phyloP scores from a whole-genome alignment of 2,888 invertebrate genomes.

The Antitype chi region DNA sequence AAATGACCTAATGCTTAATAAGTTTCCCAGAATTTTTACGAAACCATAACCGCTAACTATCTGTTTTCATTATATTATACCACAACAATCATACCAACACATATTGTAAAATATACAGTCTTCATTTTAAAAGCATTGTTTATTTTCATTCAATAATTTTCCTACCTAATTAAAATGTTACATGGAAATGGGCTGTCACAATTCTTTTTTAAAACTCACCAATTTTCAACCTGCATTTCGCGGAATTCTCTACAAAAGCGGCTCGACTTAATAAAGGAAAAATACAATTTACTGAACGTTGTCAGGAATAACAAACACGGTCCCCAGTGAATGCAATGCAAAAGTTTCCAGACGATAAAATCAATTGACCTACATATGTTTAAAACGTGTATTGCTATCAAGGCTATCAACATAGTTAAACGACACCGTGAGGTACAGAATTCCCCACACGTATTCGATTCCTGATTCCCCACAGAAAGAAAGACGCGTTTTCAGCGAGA shows the following conservation, averaged over 20 bases:
- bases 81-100: slow-evolving; percentile 20
- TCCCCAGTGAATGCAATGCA: slow-evolving; percentile 52
- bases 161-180: slow-evolving; percentile 25
- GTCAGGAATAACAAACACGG: slow-evolving; percentile 56
- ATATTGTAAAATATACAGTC: slow-evolving; percentile 23
- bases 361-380: slow-evolving; percentile 64
- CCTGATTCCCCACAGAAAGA: slow-evolving; percentile 86
- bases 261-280: slow-evolving; percentile 55
- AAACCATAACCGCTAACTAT: not conserved
- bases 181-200: slow-evolving; percentile 12
- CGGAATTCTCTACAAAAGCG: slow-evolving; percentile 30
- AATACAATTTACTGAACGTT: slow-evolving; percentile 59
- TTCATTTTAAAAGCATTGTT: slow-evolving; percentile 20
- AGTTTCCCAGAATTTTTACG: slow-evolving; percentile 7
- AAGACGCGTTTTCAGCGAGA: slow-evolving; percentile 83
- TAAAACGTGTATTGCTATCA: slow-evolving; percentile 66
- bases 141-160: slow-evolving; percentile 17
- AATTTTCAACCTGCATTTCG: slow-evolving; percentile 30
- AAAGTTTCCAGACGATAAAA: slow-evolving; percentile 57
- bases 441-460: slow-evolving; percentile 87
- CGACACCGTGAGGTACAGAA: slow-evolving; percentile 75
- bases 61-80: slow-evolving; percentile 10
- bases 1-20: not conserved
- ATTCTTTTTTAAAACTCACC: slow-evolving; percentile 26
- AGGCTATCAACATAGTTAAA: slow-evolving; percentile 75